Conservation (phyloP, 2,113 vertebrate species). For the Ammodytes dubius region DNA sequence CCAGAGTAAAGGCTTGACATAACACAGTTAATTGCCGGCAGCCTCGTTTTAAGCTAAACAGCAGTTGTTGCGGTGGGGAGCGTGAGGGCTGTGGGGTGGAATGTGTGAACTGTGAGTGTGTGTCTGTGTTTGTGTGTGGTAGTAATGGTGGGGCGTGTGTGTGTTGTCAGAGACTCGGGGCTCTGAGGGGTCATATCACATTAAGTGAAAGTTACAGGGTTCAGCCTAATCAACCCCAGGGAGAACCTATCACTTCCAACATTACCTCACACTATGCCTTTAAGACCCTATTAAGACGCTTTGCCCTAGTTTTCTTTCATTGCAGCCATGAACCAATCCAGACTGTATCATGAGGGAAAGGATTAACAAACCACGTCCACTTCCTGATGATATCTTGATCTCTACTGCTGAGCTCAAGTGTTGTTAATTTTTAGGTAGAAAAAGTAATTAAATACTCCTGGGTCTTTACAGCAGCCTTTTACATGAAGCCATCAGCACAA, state of each 20-base stretch:
- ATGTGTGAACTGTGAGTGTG: conserved; percentile 51
- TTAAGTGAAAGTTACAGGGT: conserved; percentile 79
- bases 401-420: background rate
- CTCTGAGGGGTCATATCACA: conserved; percentile 76
- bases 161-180: conserved; percentile 60
- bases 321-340: conserved; percentile 51
- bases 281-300: conserved; percentile 64
- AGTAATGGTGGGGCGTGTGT: conserved; percentile 50
- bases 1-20: conserved; percentile 78
- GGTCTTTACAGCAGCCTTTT: background rate
- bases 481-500: background rate
- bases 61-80: conserved; percentile 56
- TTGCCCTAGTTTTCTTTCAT: conserved; percentile 57
- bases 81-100: conserved; percentile 40
- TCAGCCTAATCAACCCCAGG: conserved; percentile 78
- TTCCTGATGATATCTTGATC: conserved; percentile 46
- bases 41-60: conserved; percentile 81
- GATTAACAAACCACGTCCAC: conserved; percentile 53
- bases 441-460: background rate
- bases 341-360: conserved; percentile 31
- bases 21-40: conserved; percentile 80
- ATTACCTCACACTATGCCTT: conserved; percentile 75
- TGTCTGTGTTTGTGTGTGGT: conserved; percentile 28
- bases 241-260: conserved; percentile 79
- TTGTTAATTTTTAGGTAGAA: too few relatives aligned